These are phyloP conservation scores for Tethea ocularis DNA, from an alignment of 2,888 invertebrate species.

Conservation along the genomic window DNA sequence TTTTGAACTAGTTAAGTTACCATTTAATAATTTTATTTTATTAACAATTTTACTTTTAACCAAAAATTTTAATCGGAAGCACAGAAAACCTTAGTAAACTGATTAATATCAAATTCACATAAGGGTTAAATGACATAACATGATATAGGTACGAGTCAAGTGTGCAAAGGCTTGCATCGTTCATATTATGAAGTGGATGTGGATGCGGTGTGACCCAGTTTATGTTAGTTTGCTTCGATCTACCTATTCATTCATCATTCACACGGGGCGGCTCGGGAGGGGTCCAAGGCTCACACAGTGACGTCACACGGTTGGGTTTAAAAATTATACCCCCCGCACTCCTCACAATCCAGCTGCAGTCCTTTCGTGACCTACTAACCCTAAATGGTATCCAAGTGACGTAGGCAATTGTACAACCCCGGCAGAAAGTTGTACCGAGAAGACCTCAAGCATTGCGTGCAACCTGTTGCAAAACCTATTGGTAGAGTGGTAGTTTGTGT, in stretches of 20 bases:
- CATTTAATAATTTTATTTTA: too few relatives aligned
- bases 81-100: too few relatives aligned
- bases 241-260: conserved; percentile 78
- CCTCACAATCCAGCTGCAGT: conserved; percentile 64
- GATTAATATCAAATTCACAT: too few relatives aligned
- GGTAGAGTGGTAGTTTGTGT: conserved; percentile 44
- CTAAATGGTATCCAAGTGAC: conserved; percentile 74
- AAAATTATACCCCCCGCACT: conserved; percentile 62
- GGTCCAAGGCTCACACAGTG: conserved; percentile 58
- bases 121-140: too few relatives aligned
- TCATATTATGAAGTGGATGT: conserved; percentile 23
- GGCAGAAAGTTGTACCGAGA: conserved; percentile 40
- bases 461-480: conserved; percentile 47
- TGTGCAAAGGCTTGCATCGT: conserved; percentile 12
- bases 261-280: conserved; percentile 51
- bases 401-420: conserved; percentile 68
- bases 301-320: conserved; percentile 71
- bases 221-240: conserved; percentile 55
- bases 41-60: too few relatives aligned
- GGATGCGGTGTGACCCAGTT: conserved; percentile 41
- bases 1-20: too few relatives aligned
- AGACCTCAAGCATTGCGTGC: conserved; percentile 19
- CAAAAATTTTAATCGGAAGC: too few relatives aligned
- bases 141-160: too few relatives aligned
- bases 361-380: conserved; percentile 80